Conservation (phyloP, 1,140 invertebrate genomes). For the Trichonephila clavata region DNA sequence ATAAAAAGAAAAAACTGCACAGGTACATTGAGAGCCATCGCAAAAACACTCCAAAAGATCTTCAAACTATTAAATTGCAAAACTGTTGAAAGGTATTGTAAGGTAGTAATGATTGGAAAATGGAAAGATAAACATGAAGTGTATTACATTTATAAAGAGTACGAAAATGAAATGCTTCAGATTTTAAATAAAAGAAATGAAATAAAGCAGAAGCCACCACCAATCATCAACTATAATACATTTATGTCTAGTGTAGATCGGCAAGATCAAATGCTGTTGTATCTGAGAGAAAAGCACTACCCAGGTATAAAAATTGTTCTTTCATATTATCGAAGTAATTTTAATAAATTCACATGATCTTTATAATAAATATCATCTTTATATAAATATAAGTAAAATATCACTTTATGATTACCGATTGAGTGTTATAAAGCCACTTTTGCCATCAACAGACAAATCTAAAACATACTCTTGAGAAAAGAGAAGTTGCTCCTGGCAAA, state of each 20-base stretch:
- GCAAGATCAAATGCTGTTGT: conserved; percentile 49
- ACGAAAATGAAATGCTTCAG: conserved; percentile 10
- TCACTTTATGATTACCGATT: not conserved
- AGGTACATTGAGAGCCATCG: conserved; percentile 2
- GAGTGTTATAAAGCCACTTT: not conserved
- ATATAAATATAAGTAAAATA: not conserved
- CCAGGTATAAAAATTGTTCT: not conserved
- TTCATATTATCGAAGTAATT: conserved; percentile 6
- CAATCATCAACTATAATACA: not conserved
- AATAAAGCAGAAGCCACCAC: conserved; percentile 26
- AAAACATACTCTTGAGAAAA: too few species aligned
- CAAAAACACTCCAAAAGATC: conserved; percentile 28
- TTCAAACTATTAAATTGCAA: conserved; percentile 1
- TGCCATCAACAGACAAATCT: not conserved
- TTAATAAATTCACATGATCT: conserved; percentile 16
- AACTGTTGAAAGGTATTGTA: not conserved
- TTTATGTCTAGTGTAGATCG: conserved; percentile 41
- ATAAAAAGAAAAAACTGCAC: too few species aligned
- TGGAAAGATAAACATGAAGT: conserved; percentile 40
- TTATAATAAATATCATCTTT: conserved; percentile 30
- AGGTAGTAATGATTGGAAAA: conserved; percentile 35
- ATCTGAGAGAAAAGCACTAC: conserved; percentile 46
- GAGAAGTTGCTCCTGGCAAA: too few species aligned
- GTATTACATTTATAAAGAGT: conserved; percentile 26
- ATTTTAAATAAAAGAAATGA: conserved; percentile 15